These are phyloP conservation scores for Saguinus imperator DNA, from an alignment of 2,113 vertebrate species.

Conservation along the genomic window DNA sequence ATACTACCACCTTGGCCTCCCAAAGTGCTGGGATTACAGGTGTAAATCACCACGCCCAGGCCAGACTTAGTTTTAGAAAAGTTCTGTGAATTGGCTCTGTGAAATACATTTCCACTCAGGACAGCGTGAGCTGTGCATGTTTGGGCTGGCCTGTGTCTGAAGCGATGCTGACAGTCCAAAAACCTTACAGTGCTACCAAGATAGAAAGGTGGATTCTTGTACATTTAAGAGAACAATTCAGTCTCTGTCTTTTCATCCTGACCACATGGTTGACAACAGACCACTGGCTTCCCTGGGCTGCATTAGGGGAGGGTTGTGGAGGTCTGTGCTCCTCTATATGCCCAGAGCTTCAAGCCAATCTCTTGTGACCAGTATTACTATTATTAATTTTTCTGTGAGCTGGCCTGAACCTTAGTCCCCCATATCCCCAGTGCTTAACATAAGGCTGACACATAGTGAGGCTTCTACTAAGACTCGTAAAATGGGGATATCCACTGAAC, in stretches of 20 bases:
- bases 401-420: not conserved
- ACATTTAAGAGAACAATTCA: not conserved
- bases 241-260: constrained; percentile 15
- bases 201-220: not conserved
- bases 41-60: no score
- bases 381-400: not conserved
- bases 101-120: not conserved
- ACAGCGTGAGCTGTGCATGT: not conserved
- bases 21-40: no score
- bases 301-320: not conserved
- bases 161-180: not conserved
- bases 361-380: not conserved
- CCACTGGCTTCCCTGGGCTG: not conserved
- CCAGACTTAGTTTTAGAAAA: not conserved
- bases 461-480: not conserved
- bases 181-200: not conserved
- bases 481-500: not conserved
- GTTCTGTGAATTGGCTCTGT: not conserved
- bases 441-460: not conserved
- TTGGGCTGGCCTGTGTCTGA: not conserved
- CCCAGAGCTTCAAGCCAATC: not conserved
- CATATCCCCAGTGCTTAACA: not conserved
- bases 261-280: not conserved
- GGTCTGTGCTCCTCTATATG: not conserved
- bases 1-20: no score